A percentile compares a stretch with the other conserved stretches of the same genome.
These are phyloP conservation scores for Lampris incognitus DNA, from an alignment of 2,113 vertebrate species.

Conservation along the genomic window DNA sequence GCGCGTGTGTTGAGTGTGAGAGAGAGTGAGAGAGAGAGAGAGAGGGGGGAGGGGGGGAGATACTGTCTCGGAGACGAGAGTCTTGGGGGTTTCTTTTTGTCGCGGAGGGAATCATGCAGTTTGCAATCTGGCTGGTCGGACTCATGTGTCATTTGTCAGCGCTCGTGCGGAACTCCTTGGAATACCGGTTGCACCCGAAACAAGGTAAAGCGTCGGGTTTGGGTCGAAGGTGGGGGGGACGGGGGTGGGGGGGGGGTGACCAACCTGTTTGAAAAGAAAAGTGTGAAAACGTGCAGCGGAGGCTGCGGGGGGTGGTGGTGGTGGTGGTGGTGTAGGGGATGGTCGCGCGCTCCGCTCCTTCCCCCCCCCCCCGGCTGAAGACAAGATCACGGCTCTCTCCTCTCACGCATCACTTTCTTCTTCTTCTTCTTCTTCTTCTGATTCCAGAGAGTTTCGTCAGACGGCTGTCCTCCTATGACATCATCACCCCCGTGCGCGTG, in stretches of 20 bases:
- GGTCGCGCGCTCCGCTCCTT: no score
- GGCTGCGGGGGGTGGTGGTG: not conserved
- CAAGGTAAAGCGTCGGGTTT: conserved; percentile 83
- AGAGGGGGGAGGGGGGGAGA: conserved; percentile 62
- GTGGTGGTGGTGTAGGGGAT: not conserved
- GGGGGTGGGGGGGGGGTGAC: no score
- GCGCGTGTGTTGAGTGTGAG: conserved; percentile 19
- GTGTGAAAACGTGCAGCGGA: no score
- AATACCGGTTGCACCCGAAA: conserved; percentile 86
- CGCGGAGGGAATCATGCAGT: conserved; percentile 84
- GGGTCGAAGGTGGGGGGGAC: no score
- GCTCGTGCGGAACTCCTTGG: conserved; percentile 79
- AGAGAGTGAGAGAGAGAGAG: conserved; percentile 57
- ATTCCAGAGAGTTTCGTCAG: conserved; percentile 87
- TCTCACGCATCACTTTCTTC: not conserved
- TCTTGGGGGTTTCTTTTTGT: conserved; percentile 48
- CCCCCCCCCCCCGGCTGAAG: no score
- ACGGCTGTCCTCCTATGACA: conserved; percentile 91
- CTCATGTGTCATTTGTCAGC: conserved; percentile 88
- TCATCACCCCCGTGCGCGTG: conserved; percentile 90
- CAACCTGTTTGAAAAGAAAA: no score
- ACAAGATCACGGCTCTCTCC: no score
- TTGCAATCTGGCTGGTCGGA: conserved; percentile 85
- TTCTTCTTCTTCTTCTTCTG: not conserved
- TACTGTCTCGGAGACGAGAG: conserved; percentile 69